Conservation (phyloP, 2,113 vertebrate genomes). For the Spea bombifrons region DNA sequence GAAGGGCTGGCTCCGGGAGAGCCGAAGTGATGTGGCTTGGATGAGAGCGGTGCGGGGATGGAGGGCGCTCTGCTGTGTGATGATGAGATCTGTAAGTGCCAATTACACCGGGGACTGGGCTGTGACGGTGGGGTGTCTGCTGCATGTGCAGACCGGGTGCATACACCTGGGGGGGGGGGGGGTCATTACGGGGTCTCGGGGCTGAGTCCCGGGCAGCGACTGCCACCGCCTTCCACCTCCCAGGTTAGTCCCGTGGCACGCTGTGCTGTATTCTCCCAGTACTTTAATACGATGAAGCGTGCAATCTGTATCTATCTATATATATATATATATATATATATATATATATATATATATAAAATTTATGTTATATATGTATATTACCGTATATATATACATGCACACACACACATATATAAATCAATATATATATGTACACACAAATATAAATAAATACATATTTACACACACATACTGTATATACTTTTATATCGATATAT, state of each 20-base stretch:
- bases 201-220: not conserved
- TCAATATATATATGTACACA: not conserved
- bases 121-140: not conserved
- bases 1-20: not conserved
- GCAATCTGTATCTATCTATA: no score
- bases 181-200: not conserved
- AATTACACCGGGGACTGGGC: not conserved
- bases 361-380: not conserved
- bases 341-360: not conserved
- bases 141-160: no score
- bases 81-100: conserved; percentile 55
- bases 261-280: no score
- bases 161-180: no score
- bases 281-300: no score
- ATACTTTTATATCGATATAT: not conserved
- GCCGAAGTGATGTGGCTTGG: conserved; percentile 10
- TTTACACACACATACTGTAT: not conserved
- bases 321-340: not conserved
- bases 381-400: not conserved
- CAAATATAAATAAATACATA: no score
- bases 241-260: no score
- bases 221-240: no score
- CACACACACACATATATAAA: not conserved
- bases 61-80: conserved; percentile 47
- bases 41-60: conserved; percentile 46